Conservation (phyloP, 2,797 vertebrate species). For the Scolopax rusticola region DNA sequence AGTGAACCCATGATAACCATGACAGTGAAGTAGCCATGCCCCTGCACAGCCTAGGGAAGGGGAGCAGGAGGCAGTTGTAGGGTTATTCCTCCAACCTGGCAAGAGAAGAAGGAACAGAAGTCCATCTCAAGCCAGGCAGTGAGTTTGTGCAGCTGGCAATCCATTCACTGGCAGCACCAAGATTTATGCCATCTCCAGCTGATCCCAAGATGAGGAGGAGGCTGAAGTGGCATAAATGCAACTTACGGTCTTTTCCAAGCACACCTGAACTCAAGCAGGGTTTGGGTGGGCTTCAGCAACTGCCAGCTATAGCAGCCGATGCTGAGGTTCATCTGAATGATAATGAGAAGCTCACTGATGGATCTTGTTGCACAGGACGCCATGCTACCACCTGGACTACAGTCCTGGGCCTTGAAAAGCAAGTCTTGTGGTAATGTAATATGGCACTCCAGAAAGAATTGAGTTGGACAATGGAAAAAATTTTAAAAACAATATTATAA, state of each 20-base stretch:
- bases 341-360: background rate
- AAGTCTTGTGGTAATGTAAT: background rate
- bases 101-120: background rate
- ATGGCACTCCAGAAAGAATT: background rate
- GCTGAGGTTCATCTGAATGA: background rate
- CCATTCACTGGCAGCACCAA: background rate
- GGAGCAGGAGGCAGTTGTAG: background rate
- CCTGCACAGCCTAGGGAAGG: background rate
- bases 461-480: background rate
- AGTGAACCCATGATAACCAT: background rate
- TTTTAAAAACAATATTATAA: background rate
- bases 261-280: background rate
- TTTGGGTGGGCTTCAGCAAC: background rate
- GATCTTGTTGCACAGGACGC: background rate
- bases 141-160: accelerated
- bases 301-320: background rate
- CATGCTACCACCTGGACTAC: background rate
- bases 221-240: background rate
- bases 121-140: background rate
- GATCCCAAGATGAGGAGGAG: background rate
- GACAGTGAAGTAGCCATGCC: background rate
- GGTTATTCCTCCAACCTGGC: background rate
- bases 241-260: background rate
- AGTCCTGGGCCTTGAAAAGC: background rate
- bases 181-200: background rate